Evolutionary conservation across 2,113 vertebrate genomes (phyloP).

Genomic region (Megalops atlanticus): DNA sequence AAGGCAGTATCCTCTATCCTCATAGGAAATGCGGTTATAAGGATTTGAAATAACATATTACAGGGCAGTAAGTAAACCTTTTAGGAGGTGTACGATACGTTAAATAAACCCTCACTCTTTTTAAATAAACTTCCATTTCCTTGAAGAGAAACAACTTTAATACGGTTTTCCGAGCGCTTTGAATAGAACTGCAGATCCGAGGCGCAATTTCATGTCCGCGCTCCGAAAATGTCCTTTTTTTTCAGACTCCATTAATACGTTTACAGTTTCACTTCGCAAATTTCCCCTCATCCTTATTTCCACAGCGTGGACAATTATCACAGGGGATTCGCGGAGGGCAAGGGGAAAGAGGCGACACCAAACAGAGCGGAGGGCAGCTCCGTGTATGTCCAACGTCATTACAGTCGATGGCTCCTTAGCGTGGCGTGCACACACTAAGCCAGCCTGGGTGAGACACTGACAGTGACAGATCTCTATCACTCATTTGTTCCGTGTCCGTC

Average conservation of each 20-base stretch:
- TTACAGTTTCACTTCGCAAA: background rate
- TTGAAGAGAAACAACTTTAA: conserved; percentile 57
- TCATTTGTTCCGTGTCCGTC: conserved; percentile 49
- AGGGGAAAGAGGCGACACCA: too few relatives aligned
- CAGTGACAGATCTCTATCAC: conserved; percentile 70
- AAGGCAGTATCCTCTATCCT: conserved; percentile 66
- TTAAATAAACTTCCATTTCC: conserved; percentile 77
- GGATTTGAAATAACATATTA: conserved; percentile 78
- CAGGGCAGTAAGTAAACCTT: conserved; percentile 72
- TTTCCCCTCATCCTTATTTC: conserved; percentile 9
- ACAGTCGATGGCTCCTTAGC: conserved; percentile 66
- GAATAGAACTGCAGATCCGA: conserved; percentile 41
- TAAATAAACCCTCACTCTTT: conserved; percentile 70
- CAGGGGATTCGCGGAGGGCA: background rate
- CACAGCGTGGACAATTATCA: background rate
- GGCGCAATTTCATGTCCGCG: conserved; percentile 22
- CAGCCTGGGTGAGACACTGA: conserved; percentile 71
- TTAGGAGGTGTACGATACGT: conserved; percentile 73
- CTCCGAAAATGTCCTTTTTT: conserved; percentile 1
- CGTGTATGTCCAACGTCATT: conserved; percentile 76
- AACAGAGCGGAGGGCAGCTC: conserved; percentile 40
- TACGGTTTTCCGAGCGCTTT: conserved; percentile 61
- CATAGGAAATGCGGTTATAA: conserved; percentile 70
- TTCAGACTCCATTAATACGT: conserved; percentile 2
- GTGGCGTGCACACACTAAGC: conserved; percentile 59